Evolutionary conservation across 92 coral and sea anemone species (phyloP).

Genomic region (Porites evermanni): DNA sequence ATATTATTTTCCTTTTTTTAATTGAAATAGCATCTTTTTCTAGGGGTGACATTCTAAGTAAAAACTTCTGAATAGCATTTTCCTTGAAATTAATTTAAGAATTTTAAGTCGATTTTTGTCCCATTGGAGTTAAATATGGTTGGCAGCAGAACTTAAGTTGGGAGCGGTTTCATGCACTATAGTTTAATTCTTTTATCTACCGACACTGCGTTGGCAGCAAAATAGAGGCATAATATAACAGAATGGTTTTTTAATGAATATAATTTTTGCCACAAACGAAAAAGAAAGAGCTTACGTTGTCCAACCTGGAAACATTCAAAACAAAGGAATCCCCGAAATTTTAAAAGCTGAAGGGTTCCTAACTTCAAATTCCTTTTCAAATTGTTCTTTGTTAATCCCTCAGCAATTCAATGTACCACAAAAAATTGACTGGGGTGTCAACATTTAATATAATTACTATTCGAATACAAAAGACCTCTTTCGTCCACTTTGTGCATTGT

Average conservation of each 20-base stretch:
- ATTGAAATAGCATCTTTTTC: too few species aligned
- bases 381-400: slow-evolving; percentile 16
- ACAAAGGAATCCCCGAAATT: neutral
- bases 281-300: slow-evolving; percentile 1
- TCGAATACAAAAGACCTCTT: slow-evolving; percentile 15
- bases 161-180: too few species aligned
- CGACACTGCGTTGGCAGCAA: too few species aligned
- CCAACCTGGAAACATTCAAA: neutral
- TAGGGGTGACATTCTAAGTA: too few species aligned
- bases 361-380: slow-evolving; percentile 11
- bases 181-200: too few species aligned
- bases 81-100: too few species aligned
- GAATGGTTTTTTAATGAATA: neutral
- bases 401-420: neutral
- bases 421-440: slow-evolving; percentile 11
- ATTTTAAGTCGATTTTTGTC: too few species aligned
- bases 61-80: too few species aligned
- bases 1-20: too few species aligned
- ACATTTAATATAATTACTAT: slow-evolving; percentile 39
- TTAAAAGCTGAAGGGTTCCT: slow-evolving; percentile 14
- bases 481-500: slow-evolving; percentile 12
- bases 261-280: neutral
- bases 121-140: too few species aligned
- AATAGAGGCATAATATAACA: neutral
- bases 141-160: too few species aligned